Evolutionary conservation across 2,797 vertebrate species (phyloP).

Genomic region (Acrocephalus scirpaceus): DNA sequence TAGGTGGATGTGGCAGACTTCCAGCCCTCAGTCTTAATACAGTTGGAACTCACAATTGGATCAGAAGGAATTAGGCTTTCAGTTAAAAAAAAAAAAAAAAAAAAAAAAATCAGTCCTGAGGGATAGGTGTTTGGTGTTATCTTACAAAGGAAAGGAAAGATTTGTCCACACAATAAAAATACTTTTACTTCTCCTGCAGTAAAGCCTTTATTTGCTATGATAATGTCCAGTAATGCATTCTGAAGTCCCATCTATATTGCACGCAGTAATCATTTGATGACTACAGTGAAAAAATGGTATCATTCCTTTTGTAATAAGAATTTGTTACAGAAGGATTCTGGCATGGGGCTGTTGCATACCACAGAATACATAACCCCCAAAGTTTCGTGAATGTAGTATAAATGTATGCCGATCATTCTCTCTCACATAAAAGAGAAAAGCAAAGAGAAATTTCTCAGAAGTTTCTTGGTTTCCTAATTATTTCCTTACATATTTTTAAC

Average conservation of each 20-base stretch:
- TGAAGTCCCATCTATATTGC: not conserved
- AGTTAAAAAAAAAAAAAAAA: not conserved
- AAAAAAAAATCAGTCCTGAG: not conserved
- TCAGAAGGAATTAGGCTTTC: constrained; percentile 15
- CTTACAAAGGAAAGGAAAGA: not conserved
- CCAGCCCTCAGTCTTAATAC: not conserved
- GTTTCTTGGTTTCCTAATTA: not conserved
- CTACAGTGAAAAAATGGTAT: not conserved
- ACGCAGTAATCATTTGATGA: not conserved
- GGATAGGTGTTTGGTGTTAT: not conserved
- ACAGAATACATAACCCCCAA: not conserved
- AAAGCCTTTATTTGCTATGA: not conserved
- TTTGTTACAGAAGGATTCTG: not conserved
- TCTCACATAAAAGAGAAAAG: not conserved
- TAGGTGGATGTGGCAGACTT: not conserved
- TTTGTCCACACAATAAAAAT: not conserved
- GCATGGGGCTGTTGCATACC: not conserved
- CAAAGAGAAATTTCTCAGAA: not conserved
- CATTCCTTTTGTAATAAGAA: not conserved
- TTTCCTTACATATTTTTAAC: not conserved
- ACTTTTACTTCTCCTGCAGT: not conserved
- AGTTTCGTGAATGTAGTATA: not conserved
- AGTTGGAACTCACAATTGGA: not conserved
- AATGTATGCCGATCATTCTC: not conserved
- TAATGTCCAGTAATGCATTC: not conserved